These are phyloP conservation scores for Catharus minimus DNA, from an alignment of 2,113 vertebrate genomes.

Conservation along the genomic window DNA sequence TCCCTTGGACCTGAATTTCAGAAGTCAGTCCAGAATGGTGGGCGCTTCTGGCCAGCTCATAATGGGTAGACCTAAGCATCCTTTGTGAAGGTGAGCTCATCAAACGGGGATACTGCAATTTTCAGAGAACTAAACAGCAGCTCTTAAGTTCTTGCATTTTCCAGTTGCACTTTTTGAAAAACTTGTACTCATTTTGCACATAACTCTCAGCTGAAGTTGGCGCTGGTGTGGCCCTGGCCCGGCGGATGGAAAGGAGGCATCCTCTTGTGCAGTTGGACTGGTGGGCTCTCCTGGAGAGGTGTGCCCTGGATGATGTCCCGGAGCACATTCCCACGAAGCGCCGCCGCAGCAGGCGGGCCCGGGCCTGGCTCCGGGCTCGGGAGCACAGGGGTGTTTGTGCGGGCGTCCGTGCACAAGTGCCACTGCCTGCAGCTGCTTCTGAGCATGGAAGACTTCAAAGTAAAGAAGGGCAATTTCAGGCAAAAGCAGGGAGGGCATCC, in stretches of 20 bases:
- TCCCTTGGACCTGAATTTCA: background rate
- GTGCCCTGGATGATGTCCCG: slow-evolving; percentile 33
- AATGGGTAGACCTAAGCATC: slow-evolving; percentile 10
- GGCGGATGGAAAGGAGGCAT: too few species aligned
- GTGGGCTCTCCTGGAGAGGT: slow-evolving; percentile 14
- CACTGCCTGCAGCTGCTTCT: slow-evolving; percentile 67
- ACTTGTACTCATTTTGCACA: slow-evolving; percentile 76
- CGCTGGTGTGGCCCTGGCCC: slow-evolving; percentile 31
- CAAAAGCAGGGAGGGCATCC: slow-evolving; percentile 46
- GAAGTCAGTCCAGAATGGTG: slow-evolving; percentile 20
- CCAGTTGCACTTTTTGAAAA: slow-evolving; percentile 35
- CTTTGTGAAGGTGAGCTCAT: slow-evolving; percentile 43
- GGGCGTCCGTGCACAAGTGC: background rate
- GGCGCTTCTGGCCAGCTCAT: slow-evolving; percentile 26
- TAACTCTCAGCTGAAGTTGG: slow-evolving; percentile 63
- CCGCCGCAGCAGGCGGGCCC: slow-evolving; percentile 17
- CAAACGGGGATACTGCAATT: slow-evolving; percentile 77
- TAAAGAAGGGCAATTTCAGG: background rate
- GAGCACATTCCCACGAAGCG: slow-evolving; percentile 9
- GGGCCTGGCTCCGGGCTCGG: background rate
- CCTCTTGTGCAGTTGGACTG: background rate
- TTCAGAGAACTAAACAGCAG: slow-evolving; percentile 68
- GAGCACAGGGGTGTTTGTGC: background rate
- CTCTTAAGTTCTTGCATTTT: slow-evolving; percentile 69
- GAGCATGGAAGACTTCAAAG: slow-evolving; percentile 52